phyloP scores from a whole-genome alignment of 2,113 vertebrate genomes.

The Phocoena sinus region DNA sequence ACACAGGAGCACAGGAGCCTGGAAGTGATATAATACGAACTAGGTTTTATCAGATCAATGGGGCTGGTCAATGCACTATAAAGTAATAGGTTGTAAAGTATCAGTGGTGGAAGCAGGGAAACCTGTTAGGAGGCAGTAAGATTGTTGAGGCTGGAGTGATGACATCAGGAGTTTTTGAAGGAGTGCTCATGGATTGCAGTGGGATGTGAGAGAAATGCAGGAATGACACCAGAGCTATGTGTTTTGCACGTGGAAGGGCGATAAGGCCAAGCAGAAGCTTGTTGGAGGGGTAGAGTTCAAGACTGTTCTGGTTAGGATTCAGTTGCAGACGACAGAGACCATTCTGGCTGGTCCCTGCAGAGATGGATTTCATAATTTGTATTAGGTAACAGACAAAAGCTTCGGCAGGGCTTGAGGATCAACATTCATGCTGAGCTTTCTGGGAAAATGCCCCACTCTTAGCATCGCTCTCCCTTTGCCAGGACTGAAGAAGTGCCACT shows the following conservation, averaged over 20 bases:
- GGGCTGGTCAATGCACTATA: fast-evolving
- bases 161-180: not conserved
- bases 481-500: not conserved
- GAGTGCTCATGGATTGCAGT: fast-evolving
- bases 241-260: no score
- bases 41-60: not conserved
- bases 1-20: not conserved
- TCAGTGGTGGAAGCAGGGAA: no score
- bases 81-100: not conserved
- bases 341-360: not conserved
- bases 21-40: no score
- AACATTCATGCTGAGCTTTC: not conserved
- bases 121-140: not conserved
- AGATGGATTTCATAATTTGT: not conserved
- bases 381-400: no score
- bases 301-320: not conserved
- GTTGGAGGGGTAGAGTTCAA: not conserved
- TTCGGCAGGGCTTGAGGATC: not conserved
- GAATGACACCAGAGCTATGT: fast-evolving
- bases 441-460: not conserved
- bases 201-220: not conserved
- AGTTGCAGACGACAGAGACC: not conserved
- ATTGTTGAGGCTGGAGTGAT: no score
- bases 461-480: not conserved
- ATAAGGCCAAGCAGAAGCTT: fast-evolving